A percentile compares a stretch with the other conserved stretches of the same genome.
These are phyloP conservation scores for Xerus inauris DNA, from an alignment of 2,113 vertebrate genomes.

Conservation along the genomic window DNA sequence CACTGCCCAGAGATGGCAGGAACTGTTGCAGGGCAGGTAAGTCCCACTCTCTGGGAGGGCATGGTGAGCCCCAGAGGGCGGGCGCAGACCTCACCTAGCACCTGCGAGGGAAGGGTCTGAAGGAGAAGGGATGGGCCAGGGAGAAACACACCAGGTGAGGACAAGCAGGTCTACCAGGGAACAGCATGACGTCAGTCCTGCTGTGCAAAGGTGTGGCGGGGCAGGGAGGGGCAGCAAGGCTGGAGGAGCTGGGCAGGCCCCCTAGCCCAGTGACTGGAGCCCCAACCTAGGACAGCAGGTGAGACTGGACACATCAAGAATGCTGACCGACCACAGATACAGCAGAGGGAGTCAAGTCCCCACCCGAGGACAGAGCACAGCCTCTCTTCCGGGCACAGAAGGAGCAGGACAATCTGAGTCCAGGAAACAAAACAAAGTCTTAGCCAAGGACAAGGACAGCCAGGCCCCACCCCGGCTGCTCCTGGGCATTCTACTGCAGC, in stretches of 20 bases:
- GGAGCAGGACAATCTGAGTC: background rate
- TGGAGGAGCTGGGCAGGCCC: no score
- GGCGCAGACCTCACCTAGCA: background rate
- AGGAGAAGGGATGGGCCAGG: background rate
- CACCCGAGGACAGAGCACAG: background rate
- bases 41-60: background rate
- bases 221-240: rapidly evolving
- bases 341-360: background rate
- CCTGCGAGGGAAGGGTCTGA: background rate
- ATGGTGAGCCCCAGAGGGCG: no score
- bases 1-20: background rate
- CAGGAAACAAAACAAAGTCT: background rate
- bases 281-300: background rate
- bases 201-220: background rate
- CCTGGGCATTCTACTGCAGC: no score
- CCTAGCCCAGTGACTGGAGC: background rate
- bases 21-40: no score
- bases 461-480: background rate
- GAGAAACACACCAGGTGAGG: background rate
- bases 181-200: rapidly evolving
- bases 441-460: background rate
- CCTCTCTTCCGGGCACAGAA: background rate
- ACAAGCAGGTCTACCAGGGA: background rate
- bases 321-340: background rate
- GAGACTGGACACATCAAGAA: rapidly evolving